Conservation (phyloP, 2,888 invertebrate species). For the Sphaeridia pumilis region DNA sequence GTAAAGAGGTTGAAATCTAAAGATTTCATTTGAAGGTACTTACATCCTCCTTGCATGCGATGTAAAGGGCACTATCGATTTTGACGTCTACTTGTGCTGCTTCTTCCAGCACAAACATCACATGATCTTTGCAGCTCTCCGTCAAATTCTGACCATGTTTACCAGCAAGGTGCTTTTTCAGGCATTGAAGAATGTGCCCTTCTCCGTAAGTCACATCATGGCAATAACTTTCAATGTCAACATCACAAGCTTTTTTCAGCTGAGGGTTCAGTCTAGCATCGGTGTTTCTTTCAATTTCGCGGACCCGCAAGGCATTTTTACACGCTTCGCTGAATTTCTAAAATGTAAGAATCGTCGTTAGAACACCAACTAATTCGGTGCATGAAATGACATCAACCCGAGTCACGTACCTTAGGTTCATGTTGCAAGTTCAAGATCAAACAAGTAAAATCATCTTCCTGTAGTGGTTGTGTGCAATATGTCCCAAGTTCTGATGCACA, state of each 20-base stretch:
- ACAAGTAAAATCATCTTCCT: conserved; percentile 38
- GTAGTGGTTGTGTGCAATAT: conserved; percentile 55
- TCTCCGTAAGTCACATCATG: conserved; percentile 40
- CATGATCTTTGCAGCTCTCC: conserved; percentile 65
- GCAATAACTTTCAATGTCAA: conserved; percentile 68
- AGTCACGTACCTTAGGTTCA: too few species aligned
- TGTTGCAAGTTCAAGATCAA: not conserved
- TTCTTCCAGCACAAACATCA: conserved; percentile 68
- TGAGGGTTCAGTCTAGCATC: conserved; percentile 51
- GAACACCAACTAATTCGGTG: too few species aligned
- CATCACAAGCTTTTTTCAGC: conserved; percentile 64
- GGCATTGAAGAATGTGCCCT: conserved; percentile 28
- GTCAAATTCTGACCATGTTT: conserved; percentile 19
- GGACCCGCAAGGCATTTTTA: conserved; percentile 66
- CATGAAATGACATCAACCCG: too few species aligned
- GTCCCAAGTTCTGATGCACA: conserved; percentile 77
- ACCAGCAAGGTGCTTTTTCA: conserved; percentile 26
- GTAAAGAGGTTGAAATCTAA: too few species aligned
- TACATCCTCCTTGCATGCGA: conserved; percentile 60
- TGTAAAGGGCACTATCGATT: conserved; percentile 72
- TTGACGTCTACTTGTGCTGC: conserved; percentile 75
- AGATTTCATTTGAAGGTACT: too few species aligned
- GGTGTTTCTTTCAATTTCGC: conserved; percentile 79
- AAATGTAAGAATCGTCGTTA: not conserved
- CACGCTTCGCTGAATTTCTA: conserved; percentile 63